Conservation (phyloP, 2,113 vertebrate genomes). For the Aegotheles bennettii region DNA sequence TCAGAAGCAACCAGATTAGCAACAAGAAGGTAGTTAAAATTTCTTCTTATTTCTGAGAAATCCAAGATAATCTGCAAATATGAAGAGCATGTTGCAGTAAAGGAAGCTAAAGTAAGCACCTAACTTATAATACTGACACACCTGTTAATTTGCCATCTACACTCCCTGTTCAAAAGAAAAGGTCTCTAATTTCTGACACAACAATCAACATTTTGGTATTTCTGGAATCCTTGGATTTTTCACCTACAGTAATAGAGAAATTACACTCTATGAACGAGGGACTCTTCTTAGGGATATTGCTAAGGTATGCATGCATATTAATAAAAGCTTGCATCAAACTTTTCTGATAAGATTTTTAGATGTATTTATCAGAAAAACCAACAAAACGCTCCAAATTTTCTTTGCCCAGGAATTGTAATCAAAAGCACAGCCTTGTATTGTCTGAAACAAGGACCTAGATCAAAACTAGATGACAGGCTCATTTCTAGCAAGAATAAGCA, state of each 20-base stretch:
- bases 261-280: fast-evolving
- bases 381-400: neutral
- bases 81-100: neutral
- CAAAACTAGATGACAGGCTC: neutral
- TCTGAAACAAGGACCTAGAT: neutral
- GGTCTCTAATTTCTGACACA: neutral
- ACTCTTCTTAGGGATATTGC: neutral
- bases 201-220: neutral
- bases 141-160: neutral
- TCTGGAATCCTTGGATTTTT: neutral
- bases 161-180: neutral
- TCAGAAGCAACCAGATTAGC: neutral
- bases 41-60: neutral
- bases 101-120: neutral
- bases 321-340: neutral
- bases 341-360: neutral
- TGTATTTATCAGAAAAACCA: neutral
- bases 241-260: neutral
- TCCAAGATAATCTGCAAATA: neutral
- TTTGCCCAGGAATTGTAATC: neutral
- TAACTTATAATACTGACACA: neutral
- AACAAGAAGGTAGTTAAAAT: neutral
- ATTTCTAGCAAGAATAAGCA: neutral
- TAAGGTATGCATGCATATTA: neutral
- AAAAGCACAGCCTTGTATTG: neutral